phyloP scores from a whole-genome alignment of 2,113 vertebrate genomes.

The Dendropsophus ebraccatus region DNA sequence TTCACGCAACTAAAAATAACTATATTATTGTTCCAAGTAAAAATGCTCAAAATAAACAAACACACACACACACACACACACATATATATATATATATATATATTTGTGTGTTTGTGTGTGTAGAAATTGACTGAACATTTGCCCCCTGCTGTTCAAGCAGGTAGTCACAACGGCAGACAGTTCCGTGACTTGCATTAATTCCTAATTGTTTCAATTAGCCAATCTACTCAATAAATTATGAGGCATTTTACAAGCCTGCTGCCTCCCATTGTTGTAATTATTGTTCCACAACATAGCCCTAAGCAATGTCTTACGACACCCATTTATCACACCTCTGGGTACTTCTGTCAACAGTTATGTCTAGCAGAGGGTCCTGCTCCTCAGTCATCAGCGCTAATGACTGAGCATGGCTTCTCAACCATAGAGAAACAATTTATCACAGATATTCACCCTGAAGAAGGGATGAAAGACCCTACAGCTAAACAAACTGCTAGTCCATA shows the following conservation, averaged over 20 bases:
- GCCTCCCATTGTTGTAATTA: slow-evolving; percentile 43
- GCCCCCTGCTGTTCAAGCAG: not conserved
- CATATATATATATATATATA: too few species aligned
- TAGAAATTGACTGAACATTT: not conserved
- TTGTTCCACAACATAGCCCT: slow-evolving; percentile 47
- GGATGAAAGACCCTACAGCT: slow-evolving; percentile 50
- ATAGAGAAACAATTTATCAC: not conserved
- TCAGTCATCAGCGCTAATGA: slow-evolving; percentile 56
- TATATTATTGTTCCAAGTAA: not conserved
- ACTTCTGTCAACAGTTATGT: slow-evolving; percentile 13
- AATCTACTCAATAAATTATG: slow-evolving; percentile 40
- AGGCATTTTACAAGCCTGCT: slow-evolving; percentile 30
- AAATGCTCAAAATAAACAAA: not conserved
- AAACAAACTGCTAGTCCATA: slow-evolving; percentile 35
- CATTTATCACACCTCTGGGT: slow-evolving; percentile 41
- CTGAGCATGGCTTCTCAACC: slow-evolving; percentile 37
- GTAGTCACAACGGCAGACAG: not conserved
- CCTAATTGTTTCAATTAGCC: slow-evolving; percentile 45
- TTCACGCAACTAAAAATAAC: not conserved
- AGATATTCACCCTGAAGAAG: slow-evolving; percentile 41
- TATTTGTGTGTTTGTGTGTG: not conserved
- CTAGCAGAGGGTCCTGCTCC: not conserved
- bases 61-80: too few species aligned
- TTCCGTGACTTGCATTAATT: not conserved
- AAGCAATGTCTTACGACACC: slow-evolving; percentile 51